These are phyloP conservation scores for Synanthedon andrenaeformis DNA, from an alignment of 2,888 invertebrate species.

Conservation along the genomic window DNA sequence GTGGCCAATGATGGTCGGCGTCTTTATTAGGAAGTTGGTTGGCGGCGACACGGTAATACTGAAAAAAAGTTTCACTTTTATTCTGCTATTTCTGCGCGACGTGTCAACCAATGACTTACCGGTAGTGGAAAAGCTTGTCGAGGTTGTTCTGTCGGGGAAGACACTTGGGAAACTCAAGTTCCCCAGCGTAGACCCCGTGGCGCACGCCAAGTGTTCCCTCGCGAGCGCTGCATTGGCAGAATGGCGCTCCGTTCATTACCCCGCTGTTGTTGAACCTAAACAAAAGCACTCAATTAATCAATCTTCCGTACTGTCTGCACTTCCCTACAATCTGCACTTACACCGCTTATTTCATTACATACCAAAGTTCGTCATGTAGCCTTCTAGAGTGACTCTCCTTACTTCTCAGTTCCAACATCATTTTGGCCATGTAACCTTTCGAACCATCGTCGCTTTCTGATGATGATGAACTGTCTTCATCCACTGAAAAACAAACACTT, in stretches of 20 bases:
- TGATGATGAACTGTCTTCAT: too few species aligned
- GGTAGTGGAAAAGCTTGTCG: slow-evolving; percentile 88
- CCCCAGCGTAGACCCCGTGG: slow-evolving; percentile 96
- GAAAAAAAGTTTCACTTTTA: slow-evolving; percentile 13
- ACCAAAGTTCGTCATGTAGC: too few species aligned
- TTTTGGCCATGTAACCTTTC: too few species aligned
- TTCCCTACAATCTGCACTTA: too few species aligned
- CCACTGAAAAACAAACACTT: too few species aligned
- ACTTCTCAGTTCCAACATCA: too few species aligned
- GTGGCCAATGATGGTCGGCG: slow-evolving; percentile 92
- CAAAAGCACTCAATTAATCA: too few species aligned
- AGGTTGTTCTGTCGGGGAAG: slow-evolving; percentile 84
- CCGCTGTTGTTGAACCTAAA: slow-evolving; percentile 90
- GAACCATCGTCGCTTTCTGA: too few species aligned
- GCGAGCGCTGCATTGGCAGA: slow-evolving; percentile 94
- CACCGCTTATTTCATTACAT: too few species aligned
- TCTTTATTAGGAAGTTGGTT: slow-evolving; percentile 89
- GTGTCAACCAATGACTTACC: slow-evolving; percentile 33
- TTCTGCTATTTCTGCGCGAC: too few species aligned
- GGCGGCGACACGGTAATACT: slow-evolving; percentile 80
- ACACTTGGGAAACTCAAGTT: slow-evolving; percentile 80
- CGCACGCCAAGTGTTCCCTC: slow-evolving; percentile 91
- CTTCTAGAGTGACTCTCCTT: too few species aligned
- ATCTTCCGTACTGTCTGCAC: too few species aligned
- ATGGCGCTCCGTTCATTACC: slow-evolving; percentile 97